A percentile compares a stretch with the other conserved stretches of the same genome.
Conservation (phyloP, 2,113 vertebrate genomes). For the Sialia sialis region DNA sequence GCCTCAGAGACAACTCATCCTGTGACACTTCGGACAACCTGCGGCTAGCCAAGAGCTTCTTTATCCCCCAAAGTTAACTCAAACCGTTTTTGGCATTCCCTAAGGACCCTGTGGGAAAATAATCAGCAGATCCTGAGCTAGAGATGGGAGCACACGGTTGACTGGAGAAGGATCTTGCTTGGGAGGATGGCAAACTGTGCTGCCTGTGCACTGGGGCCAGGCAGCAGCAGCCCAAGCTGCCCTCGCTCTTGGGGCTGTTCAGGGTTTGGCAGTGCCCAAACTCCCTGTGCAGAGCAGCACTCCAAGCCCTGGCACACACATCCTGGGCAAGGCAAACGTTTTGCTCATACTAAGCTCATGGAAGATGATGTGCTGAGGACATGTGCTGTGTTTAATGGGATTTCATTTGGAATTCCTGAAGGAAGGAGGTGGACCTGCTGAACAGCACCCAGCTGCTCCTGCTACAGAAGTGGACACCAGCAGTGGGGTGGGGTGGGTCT, state of each 20-base stretch:
- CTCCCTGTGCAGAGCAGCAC: neutral
- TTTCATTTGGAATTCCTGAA: neutral
- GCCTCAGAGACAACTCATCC: conserved; percentile 46
- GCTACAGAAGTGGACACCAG: neutral
- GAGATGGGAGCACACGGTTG: neutral
- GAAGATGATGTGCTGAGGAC: neutral
- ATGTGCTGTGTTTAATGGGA: accelerated
- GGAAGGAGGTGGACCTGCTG: neutral
- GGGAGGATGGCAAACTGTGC: neutral
- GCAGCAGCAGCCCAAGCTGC: neutral
- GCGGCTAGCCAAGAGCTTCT: neutral
- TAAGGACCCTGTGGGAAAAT: neutral
- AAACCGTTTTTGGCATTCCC: conserved; percentile 25
- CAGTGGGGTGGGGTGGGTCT: neutral
- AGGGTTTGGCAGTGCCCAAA: neutral
- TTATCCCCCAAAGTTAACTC: conserved; percentile 4
- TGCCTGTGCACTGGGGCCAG: accelerated
- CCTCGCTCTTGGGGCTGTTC: neutral
- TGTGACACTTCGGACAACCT: conserved; percentile 16
- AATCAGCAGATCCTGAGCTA: neutral
- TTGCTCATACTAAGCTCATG: neutral
- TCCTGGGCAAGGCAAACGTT: neutral
- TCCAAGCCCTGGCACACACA: accelerated
- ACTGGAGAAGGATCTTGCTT: neutral
- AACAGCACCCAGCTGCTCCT: neutral